phyloP scores from a whole-genome alignment of 1,140 invertebrate genomes.

The Drosophila arizonae region DNA sequence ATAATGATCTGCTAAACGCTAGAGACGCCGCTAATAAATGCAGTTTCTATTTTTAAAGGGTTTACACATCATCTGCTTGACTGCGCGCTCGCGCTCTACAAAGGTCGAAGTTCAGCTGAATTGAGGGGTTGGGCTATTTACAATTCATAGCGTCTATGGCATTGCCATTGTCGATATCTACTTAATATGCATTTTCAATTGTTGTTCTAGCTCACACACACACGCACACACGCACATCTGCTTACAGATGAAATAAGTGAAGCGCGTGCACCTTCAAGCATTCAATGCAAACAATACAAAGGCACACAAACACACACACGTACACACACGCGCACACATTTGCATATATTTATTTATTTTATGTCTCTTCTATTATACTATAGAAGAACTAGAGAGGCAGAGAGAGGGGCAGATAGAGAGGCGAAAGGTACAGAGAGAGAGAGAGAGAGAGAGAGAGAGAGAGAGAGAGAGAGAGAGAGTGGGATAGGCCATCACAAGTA shows the following conservation, averaged over 20 bases:
- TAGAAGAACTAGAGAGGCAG: constrained; percentile 14
- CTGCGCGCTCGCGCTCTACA: constrained; percentile 15
- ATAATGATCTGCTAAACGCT: constrained; percentile 27
- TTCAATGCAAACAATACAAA: constrained; percentile 60
- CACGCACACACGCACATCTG: constrained; percentile 2
- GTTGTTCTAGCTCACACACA: constrained; percentile 49
- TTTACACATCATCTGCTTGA: constrained; percentile 36
- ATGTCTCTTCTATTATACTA: constrained; percentile 61
- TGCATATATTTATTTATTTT: constrained; percentile 80
- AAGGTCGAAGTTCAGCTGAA: constrained; percentile 34
- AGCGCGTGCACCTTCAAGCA: constrained; percentile 62
- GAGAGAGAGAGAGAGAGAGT: background rate
- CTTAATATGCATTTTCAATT: constrained; percentile 73
- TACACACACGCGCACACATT: constrained; percentile 40
- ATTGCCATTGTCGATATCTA: constrained; percentile 40
- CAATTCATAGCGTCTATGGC: constrained; percentile 22
- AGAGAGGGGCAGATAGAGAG: background rate
- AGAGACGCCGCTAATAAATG: constrained; percentile 30
- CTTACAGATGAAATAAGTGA: constrained; percentile 46
- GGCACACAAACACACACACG: constrained; percentile 13
- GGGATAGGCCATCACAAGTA: constrained; percentile 22
- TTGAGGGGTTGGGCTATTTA: constrained; percentile 10
- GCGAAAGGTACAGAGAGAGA: background rate
- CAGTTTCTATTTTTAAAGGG: constrained; percentile 26
- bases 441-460: background rate